Conservation (phyloP, 2,113 vertebrate species). For the Sclerurus mexicanus region DNA sequence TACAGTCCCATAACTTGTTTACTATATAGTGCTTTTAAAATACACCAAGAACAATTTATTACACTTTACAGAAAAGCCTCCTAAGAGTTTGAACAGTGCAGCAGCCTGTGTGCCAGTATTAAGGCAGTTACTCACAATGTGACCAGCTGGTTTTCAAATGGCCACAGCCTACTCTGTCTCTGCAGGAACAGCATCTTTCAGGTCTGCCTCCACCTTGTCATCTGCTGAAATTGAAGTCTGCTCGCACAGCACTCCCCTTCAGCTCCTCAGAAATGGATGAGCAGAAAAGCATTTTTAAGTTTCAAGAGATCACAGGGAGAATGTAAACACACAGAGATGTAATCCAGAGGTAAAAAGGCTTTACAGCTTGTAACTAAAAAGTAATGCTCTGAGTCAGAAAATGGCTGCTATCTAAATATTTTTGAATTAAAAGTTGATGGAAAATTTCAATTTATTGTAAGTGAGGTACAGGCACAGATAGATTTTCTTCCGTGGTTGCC, state of each 20-base stretch:
- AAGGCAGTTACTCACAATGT: background rate
- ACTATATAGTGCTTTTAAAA: background rate
- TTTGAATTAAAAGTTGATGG: background rate
- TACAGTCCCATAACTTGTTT: background rate
- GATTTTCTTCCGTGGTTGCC: background rate
- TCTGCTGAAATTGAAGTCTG: accelerated
- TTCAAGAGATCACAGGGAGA: background rate
- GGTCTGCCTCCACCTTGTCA: background rate
- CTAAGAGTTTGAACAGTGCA: background rate
- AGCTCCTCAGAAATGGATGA: background rate
- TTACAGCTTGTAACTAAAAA: background rate
- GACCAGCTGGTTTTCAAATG: background rate
- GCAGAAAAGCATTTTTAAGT: background rate
- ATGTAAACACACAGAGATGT: background rate
- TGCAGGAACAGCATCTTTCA: background rate
- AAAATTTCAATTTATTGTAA: background rate
- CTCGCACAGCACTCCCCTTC: background rate
- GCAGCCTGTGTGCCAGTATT: background rate
- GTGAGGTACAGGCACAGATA: background rate
- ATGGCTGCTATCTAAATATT: background rate
- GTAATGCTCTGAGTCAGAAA: background rate
- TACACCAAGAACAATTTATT: background rate
- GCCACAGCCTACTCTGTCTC: background rate
- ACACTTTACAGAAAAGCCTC: background rate
- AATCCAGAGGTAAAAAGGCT: background rate